Evolutionary conservation across 2,888 invertebrate genomes (phyloP).

Genomic region (Syrista parreyssii): DNA sequence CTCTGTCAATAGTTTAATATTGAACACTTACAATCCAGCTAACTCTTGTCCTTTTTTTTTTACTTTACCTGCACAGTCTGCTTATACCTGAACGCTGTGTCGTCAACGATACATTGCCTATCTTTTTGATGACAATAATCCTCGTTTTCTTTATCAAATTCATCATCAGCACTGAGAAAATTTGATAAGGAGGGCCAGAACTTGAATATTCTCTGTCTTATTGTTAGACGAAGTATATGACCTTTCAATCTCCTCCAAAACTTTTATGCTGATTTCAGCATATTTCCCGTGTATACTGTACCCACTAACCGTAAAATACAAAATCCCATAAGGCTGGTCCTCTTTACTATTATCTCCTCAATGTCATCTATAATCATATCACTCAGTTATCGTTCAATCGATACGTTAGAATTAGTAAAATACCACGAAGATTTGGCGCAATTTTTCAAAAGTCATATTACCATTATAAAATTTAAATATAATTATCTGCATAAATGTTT

Average conservation of each 20-base stretch:
- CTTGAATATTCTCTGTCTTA: no score
- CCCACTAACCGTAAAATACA: no score
- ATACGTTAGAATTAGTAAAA: background rate
- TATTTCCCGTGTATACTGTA: no score
- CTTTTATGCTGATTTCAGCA: no score
- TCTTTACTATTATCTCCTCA: no score
- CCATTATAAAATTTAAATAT: background rate
- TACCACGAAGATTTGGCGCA: background rate
- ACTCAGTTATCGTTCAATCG: background rate
- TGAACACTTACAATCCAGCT: background rate
- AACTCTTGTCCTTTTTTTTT: background rate
- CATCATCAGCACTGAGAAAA: background rate
- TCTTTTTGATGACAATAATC: background rate
- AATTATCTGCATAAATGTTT: background rate
- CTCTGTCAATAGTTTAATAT: slow-evolving; percentile 34
- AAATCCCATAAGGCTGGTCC: no score
- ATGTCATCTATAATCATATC: background rate
- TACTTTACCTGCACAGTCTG: background rate
- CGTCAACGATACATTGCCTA: background rate
- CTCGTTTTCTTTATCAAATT: background rate
- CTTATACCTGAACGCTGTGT: background rate
- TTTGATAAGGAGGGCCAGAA: no score
- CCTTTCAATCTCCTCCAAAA: no score
- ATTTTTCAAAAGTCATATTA: background rate
- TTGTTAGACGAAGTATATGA: no score